phyloP scores from a whole-genome alignment of 1,140 invertebrate genomes.

The Leptonema lineaticorne region DNA sequence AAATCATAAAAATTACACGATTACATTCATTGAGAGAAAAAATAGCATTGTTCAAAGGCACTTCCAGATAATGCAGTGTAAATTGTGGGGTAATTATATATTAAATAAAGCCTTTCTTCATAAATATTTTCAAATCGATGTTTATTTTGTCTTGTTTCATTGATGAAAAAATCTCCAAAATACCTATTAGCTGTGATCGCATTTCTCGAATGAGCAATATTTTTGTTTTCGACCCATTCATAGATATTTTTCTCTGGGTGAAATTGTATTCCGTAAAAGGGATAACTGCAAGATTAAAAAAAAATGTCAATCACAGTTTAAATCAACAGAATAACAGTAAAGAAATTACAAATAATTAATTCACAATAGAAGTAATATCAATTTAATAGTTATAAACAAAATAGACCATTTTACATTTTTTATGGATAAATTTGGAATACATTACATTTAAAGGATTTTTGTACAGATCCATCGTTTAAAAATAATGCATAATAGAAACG shows the following conservation, averaged over 20 bases:
- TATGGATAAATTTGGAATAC: too few species aligned
- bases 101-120: conserved; percentile 58
- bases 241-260: conserved; percentile 89
- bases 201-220: conserved; percentile 65
- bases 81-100: conserved; percentile 65
- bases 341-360: too few species aligned
- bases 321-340: neutral
- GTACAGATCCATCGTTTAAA: too few species aligned
- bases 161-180: conserved; percentile 84
- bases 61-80: conserved; percentile 60
- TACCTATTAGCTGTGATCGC: conserved; percentile 69
- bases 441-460: too few species aligned
- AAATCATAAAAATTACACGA: too few species aligned
- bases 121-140: conserved; percentile 54
- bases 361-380: too few species aligned
- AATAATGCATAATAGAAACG: too few species aligned
- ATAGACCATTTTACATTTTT: too few species aligned
- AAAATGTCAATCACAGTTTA: neutral
- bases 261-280: conserved; percentile 86
- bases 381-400: too few species aligned
- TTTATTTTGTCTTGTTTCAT: conserved; percentile 65
- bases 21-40: conserved; percentile 8
- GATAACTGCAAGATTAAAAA: conserved; percentile 54
- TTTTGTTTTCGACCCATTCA: conserved; percentile 68
- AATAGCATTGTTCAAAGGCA: conserved; percentile 59